Conservation (phyloP, 2,888 invertebrate genomes). For the Dexiosoma caninum region DNA sequence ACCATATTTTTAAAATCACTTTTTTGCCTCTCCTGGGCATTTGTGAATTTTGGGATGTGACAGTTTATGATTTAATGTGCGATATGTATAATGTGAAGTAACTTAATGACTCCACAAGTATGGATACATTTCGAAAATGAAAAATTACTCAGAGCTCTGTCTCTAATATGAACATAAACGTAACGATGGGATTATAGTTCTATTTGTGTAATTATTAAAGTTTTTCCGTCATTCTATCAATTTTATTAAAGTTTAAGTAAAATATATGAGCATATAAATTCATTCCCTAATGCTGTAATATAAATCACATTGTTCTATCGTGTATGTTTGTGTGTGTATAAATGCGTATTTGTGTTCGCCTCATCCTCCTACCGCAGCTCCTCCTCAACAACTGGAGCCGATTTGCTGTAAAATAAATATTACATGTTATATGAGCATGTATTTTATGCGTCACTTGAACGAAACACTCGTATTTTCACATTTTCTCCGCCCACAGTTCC, state of each 20-base stretch:
- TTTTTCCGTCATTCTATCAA: constrained; percentile 9
- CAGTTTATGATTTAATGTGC: no score
- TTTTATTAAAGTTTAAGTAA: constrained; percentile 36
- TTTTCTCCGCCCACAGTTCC: constrained; percentile 71
- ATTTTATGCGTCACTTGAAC: constrained; percentile 60
- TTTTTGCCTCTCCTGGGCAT: no score
- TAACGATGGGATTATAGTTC: background rate
- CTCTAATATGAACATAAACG: background rate
- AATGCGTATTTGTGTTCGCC: no score
- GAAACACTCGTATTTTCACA: constrained; percentile 64
- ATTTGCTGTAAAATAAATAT: constrained; percentile 51
- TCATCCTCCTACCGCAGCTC: background rate
- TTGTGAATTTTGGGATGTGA: no score
- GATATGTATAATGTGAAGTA: no score
- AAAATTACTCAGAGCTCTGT: no score
- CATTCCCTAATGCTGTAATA: constrained; percentile 22
- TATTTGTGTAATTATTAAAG: background rate
- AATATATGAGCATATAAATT: constrained; percentile 42
- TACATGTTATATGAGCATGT: constrained; percentile 49
- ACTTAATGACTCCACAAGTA: no score
- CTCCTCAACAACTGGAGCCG: constrained; percentile 20
- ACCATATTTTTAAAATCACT: no score
- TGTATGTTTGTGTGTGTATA: constrained; percentile 1
- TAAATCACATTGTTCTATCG: constrained; percentile 28
- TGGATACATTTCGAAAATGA: no score